Conservation (phyloP, 2,797 vertebrate genomes). For the Sciurus vulgaris region DNA sequence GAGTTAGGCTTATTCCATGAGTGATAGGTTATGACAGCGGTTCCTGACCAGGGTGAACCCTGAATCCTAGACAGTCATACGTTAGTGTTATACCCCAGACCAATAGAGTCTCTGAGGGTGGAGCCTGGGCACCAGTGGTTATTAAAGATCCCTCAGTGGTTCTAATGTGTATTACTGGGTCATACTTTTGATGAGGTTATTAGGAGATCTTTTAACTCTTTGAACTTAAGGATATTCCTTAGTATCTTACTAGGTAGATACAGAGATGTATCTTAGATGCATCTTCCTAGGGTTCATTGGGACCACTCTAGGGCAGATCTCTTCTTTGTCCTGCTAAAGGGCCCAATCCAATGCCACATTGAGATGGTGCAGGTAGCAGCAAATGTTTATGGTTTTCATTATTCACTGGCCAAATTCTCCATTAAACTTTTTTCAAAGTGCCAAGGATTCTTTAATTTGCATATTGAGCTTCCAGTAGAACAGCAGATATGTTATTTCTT, state of each 20-base stretch:
- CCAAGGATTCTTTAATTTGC: slow-evolving; percentile 14
- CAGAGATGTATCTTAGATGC: neutral
- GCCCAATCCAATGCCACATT: neutral
- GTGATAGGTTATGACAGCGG: neutral
- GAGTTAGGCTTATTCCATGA: neutral
- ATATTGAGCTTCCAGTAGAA: neutral
- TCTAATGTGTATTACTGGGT: neutral
- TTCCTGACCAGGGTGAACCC: neutral
- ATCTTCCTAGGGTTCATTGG: neutral
- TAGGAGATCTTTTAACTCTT: neutral
- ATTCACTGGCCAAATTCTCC: neutral
- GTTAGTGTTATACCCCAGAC: neutral
- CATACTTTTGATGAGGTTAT: neutral
- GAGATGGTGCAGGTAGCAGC: neutral
- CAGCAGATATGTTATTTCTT: slow-evolving; percentile 10
- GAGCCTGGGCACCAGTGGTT: neutral
- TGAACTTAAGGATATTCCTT: slow-evolving; percentile 23
- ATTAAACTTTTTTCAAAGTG: slow-evolving; percentile 57
- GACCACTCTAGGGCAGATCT: neutral
- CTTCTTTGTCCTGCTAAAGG: neutral
- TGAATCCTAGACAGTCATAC: neutral
- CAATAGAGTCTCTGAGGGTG: neutral
- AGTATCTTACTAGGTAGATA: neutral
- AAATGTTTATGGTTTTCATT: slow-evolving; percentile 21
- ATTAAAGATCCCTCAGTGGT: neutral